A percentile compares a stretch with the other conserved stretches of the same genome.
phyloP scores from a whole-genome alignment of 2,888 invertebrate species.

The Lamellibrachia satsuma region DNA sequence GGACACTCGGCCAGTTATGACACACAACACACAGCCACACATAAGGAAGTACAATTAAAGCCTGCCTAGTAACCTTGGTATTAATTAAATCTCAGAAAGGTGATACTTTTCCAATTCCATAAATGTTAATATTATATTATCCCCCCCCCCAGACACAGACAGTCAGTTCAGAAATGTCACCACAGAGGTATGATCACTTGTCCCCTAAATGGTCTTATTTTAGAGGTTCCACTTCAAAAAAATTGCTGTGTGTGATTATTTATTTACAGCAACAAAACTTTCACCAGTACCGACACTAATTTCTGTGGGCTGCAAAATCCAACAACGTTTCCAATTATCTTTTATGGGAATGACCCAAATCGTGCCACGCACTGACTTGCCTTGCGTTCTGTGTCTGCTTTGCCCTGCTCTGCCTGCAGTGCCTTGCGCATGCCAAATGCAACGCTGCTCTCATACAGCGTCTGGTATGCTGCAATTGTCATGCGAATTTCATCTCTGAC shows the following conservation, averaged over 20 bases:
- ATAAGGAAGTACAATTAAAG: neutral
- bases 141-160: neutral
- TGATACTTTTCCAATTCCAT: neutral
- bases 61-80: neutral
- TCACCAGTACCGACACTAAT: too few relatives aligned
- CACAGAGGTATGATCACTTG: too few relatives aligned
- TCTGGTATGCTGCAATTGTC: conserved; percentile 96
- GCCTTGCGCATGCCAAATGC: conserved; percentile 98
- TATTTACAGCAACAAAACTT: too few relatives aligned
- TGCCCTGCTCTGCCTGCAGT: conserved; percentile 90
- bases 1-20: neutral
- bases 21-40: neutral
- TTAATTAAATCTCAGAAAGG: neutral
- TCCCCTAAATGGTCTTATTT: too few relatives aligned
- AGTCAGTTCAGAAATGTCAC: neutral
- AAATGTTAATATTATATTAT: neutral
- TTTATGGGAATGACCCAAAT: neutral
- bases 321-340: too few relatives aligned
- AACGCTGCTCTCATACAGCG: conserved; percentile 94
- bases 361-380: conserved; percentile 40
- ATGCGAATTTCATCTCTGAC: conserved; percentile 95
- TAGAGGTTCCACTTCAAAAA: too few relatives aligned
- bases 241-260: too few relatives aligned
- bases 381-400: conserved; percentile 68
- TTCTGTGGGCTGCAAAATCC: too few relatives aligned